Evolutionary conservation across 1,140 invertebrate species (phyloP), one percentile per base, ranked within the genome.

Genomic region (Metopolophium dirhodum): DNA sequence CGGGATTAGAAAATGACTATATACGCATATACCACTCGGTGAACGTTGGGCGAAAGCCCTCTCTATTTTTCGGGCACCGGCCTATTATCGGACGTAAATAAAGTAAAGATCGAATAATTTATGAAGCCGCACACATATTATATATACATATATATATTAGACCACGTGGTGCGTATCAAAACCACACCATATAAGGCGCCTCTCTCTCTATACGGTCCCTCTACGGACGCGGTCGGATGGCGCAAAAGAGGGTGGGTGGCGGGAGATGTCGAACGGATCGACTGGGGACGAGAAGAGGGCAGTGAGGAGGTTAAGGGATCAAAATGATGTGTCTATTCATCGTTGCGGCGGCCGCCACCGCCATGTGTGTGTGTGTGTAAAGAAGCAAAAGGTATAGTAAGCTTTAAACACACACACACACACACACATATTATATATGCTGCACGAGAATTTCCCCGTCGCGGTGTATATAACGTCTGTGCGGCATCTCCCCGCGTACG

Each of bases 341-440:
- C 94, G 95, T 90, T 94, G 94, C 51, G 95, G 95, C 83, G 94
- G 26, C 54, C 30, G 30, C 30, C 30, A 8, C 20, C 20, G 51
- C 7, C 49, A 2, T 89, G 49, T 87, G 45, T 49, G 45, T 89
- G 49, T n/a, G n/a, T 35, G 77, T 54, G 35, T 57, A 93, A 86
- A 91, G 90, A 51, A 91, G n/a, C 22, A 77, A 45, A 93, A 86
- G 35, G 49, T 93, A 92, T 51, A 92, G 41, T 86, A 45, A 20
- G 41, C 20, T 41, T 23, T 68, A 68, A 18, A 90, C 22, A 90
- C 22, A 57, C 54, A 61, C 9, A n/a, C 47, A 87, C 14, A n/a
- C 85, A 47, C 26, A n/a, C 7, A 45, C 41, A 85, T 85, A 49
- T 49, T 14, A 41, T 30, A 51, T 83, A 37, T 23, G 41, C 77